Base-by-base conservation (phyloP, 53 echinoderm and acorn worm species). In the Holothuria scabra region DNA sequence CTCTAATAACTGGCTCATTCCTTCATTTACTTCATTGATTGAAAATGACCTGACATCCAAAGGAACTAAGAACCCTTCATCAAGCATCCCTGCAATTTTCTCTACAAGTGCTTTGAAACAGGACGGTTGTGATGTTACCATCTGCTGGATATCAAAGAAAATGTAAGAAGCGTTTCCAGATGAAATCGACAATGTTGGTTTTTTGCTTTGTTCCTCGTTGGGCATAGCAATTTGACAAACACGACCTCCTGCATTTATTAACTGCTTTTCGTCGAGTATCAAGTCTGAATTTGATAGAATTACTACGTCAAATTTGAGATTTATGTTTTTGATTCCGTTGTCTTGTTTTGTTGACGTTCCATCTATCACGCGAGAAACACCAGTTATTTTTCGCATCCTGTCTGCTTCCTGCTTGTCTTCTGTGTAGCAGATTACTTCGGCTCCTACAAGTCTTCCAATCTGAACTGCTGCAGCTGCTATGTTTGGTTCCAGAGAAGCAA, bases 291-390 rank as follows among this genome's bases (percentile, higher is more conserved):
- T 33, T 86, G 88, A 25, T 85, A 91, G 67, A 91, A 86, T 92
- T 23, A 97, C 85, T 33, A 97, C 97, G 67, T 97, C 90, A 20
- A 97, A 92, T 8, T 90, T 94, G 24, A 57, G 21, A 2, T 92
- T 86, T 46, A 80, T 80, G 13, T 88, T 69, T 74, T 88, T 81
- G 49, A 94, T 85, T 32, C 92, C 94, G 46, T 82, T 75, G 35
- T 87, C 80, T 49, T 88, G 90, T 24, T 84, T 57, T 35, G 88
- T 28, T 21, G 94, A 85, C 23, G 84, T 30, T 16, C 87, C 84
- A 24, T 85, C 71, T 8, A 86, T 72, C 13, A 94, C 89, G 55
- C 67, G 55, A 41, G 80, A 58, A 16, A 95, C 79, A 5, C 92
- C 92, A 65, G 86, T 13, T 33, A 58, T 58, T 20, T 28, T 28